These are phyloP conservation scores for Melipona beecheii DNA, from an alignment of 2,888 invertebrate species.

Conservation along the genomic window DNA sequence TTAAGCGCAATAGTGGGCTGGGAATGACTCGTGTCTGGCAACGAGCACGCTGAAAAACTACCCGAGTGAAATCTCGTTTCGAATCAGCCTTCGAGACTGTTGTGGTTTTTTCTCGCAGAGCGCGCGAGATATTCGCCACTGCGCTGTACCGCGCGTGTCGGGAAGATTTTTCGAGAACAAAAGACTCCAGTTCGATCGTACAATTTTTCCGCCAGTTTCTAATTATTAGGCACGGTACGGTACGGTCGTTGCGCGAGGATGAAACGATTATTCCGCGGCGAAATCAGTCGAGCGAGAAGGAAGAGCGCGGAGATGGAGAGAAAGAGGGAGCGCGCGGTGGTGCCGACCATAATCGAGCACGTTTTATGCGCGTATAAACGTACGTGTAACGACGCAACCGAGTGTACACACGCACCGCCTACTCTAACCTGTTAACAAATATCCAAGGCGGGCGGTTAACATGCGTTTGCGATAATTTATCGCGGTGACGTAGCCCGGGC, in stretches of 20 bases:
- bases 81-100: slow-evolving; percentile 26
- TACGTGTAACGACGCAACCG: slow-evolving; percentile 60
- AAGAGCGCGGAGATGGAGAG: neutral
- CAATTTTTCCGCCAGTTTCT: neutral
- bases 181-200: neutral
- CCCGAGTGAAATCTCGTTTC: slow-evolving; percentile 45
- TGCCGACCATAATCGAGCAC: slow-evolving; percentile 48
- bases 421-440: slow-evolving; percentile 81
- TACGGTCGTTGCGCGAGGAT: neutral
- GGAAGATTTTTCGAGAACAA: slow-evolving; percentile 10
- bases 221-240: accelerated
- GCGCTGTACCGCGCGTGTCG: neutral
- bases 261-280: neutral
- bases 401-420: slow-evolving; percentile 71
- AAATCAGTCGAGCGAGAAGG: neutral
- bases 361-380: slow-evolving; percentile 63
- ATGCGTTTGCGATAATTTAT: slow-evolving; percentile 81
- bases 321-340: slow-evolving; percentile 31
- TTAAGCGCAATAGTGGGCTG: slow-evolving; percentile 27
- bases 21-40: slow-evolving; percentile 17
- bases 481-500: slow-evolving; percentile 65
- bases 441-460: slow-evolving; percentile 78
- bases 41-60: slow-evolving; percentile 18
- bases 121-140: slow-evolving; percentile 12
- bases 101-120: slow-evolving; percentile 16